phyloP scores from a whole-genome alignment of 2,797 vertebrate genomes.

The Thripadectes ignobilis region DNA sequence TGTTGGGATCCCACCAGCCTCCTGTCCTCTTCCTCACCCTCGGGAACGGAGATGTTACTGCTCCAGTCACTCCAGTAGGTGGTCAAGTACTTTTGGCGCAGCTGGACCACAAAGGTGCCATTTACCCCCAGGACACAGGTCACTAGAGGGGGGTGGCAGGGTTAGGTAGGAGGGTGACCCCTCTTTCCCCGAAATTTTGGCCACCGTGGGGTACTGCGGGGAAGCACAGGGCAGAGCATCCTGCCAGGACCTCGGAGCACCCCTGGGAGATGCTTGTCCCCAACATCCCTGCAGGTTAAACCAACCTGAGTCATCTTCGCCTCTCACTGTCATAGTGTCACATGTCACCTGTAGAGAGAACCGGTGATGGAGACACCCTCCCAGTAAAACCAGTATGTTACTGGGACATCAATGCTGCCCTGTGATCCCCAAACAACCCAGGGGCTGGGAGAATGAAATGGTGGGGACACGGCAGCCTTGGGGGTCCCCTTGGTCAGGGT shows the following conservation, averaged over 20 bases:
- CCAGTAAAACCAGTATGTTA: neutral
- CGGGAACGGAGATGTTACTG: slow-evolving; percentile 51
- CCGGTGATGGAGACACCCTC: rapidly evolving
- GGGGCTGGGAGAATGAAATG: neutral
- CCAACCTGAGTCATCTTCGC: neutral
- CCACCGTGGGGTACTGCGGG: rapidly evolving
- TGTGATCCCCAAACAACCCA: neutral
- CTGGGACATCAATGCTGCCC: neutral
- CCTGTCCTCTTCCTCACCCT: slow-evolving; percentile 57
- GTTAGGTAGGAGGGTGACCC: neutral
- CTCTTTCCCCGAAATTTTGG: neutral
- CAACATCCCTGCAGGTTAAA: neutral
- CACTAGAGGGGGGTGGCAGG: slow-evolving; percentile 21
- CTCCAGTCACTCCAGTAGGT: slow-evolving; percentile 78
- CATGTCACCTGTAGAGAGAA: slow-evolving; percentile 64
- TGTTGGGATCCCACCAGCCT: neutral
- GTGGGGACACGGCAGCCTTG: neutral
- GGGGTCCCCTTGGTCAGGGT: neutral
- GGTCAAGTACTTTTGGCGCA: slow-evolving; percentile 41
- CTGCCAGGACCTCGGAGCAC: neutral
- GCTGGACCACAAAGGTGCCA: slow-evolving; percentile 51
- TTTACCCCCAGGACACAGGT: slow-evolving; percentile 31
- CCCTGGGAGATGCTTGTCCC: neutral
- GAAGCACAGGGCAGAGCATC: neutral
- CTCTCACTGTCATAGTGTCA: neutral